Evolutionary conservation across 2,888 invertebrate genomes (phyloP).

Genomic region (Acrocyrtus sp.): DNA sequence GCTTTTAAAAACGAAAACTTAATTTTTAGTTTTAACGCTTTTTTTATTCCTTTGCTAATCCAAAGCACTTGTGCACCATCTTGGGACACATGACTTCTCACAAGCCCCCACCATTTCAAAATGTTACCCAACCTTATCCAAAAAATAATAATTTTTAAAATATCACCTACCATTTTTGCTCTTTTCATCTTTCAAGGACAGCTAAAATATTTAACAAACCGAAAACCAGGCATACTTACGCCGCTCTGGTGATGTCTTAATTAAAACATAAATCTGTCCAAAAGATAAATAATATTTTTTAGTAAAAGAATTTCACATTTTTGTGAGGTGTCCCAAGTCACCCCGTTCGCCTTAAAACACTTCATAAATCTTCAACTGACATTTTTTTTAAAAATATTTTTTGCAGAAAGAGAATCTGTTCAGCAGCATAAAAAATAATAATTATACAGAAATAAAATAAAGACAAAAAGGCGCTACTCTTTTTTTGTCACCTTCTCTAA

Average conservation of each 20-base stretch:
- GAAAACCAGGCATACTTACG: neutral
- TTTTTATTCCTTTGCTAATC: too few relatives aligned
- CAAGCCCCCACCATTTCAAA: neutral
- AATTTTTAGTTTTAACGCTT: neutral
- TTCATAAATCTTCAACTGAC: constrained; percentile 7
- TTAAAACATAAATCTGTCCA: neutral
- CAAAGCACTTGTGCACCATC: constrained; percentile 9
- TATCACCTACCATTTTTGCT: too few relatives aligned
- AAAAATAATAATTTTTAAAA: neutral
- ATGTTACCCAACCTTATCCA: neutral
- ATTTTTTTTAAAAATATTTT: neutral
- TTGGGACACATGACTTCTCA: constrained; percentile 19
- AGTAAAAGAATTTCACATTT: constrained; percentile 11
- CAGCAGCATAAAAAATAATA: too few relatives aligned
- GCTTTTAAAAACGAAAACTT: neutral
- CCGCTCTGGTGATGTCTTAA: neutral
- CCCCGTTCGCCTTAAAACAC: constrained; percentile 49
- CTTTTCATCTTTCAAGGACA: too few relatives aligned
- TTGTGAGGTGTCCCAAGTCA: constrained; percentile 60
- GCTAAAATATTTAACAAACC: too few relatives aligned
- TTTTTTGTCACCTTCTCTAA: too few relatives aligned
- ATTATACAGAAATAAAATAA: too few relatives aligned
- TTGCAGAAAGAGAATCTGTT: too few relatives aligned
- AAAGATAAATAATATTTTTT: too few relatives aligned
- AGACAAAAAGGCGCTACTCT: too few relatives aligned